These are phyloP conservation scores for Drosophila histrio DNA, from an alignment of 2,888 invertebrate species.

Conservation along the genomic window DNA sequence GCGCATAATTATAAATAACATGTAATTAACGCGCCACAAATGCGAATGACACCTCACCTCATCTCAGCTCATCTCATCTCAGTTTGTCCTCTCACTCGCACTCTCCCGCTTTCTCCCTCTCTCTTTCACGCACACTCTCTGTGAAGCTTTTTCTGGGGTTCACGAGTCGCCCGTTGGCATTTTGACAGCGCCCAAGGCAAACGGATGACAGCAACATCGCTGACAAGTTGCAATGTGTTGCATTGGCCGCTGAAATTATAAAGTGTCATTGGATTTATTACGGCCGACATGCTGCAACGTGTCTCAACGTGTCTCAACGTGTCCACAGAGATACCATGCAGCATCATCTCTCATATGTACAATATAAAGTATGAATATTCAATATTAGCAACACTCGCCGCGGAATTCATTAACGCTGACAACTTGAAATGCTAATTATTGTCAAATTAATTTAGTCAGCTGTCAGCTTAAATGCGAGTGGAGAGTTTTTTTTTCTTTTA, in stretches of 20 bases:
- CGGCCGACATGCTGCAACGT: conserved; percentile 50
- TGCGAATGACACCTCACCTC: conserved; percentile 74
- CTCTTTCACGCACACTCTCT: neutral
- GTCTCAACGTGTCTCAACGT: conserved; percentile 10
- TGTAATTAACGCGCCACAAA: conserved; percentile 77
- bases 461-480: conserved; percentile 79
- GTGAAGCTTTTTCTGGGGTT: conserved; percentile 5
- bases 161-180: conserved; percentile 39
- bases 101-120: neutral
- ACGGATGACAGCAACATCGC: conserved; percentile 51
- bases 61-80: neutral
- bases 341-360: neutral
- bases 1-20: conserved; percentile 80
- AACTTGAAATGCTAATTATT: conserved; percentile 84
- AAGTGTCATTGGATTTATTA: conserved; percentile 77
- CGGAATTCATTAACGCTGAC: conserved; percentile 82
- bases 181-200: conserved; percentile 55
- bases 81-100: neutral
- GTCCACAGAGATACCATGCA: conserved; percentile 1
- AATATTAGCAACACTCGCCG: conserved; percentile 41
- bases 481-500: neutral
- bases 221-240: conserved; percentile 54
- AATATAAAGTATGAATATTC: conserved; percentile 17
- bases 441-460: conserved; percentile 84
- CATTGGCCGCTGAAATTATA: conserved; percentile 58